Evolutionary conservation across 2,888 invertebrate genomes (phyloP).

Genomic region (Dolomedes plantarius): DNA sequence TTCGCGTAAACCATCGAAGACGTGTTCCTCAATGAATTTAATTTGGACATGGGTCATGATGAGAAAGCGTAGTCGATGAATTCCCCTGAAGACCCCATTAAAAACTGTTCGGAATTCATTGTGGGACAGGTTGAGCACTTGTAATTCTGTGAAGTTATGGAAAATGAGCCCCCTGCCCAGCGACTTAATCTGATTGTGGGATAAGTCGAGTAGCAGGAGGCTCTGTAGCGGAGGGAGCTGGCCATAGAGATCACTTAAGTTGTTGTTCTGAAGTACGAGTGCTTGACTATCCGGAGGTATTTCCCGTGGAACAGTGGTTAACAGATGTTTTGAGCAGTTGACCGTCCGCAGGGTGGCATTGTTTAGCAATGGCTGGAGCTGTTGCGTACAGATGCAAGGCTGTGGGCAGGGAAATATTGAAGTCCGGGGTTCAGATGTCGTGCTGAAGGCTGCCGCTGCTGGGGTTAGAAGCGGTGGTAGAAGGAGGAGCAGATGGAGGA

Average conservation of each 20-base stretch:
- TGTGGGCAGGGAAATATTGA: slow-evolving; percentile 14
- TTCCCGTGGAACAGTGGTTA: slow-evolving; percentile 75
- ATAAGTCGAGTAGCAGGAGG: slow-evolving; percentile 77
- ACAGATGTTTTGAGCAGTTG: slow-evolving; percentile 76
- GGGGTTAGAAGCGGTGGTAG: slow-evolving; percentile 38
- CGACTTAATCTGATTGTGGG: slow-evolving; percentile 76
- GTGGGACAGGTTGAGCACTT: slow-evolving; percentile 76
- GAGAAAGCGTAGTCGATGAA: slow-evolving; percentile 75
- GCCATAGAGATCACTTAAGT: slow-evolving; percentile 75
- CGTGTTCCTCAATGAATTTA: slow-evolving; percentile 76
- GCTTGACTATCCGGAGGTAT: slow-evolving; percentile 76
- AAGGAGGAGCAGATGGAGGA: slow-evolving; percentile 35
- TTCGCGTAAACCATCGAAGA: slow-evolving; percentile 76
- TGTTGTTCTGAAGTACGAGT: slow-evolving; percentile 75
- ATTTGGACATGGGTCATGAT: slow-evolving; percentile 76
- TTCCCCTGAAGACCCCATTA: slow-evolving; percentile 77
- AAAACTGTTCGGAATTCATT: slow-evolving; percentile 76
- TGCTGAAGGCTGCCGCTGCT: not conserved
- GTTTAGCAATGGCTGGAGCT: slow-evolving; percentile 31
- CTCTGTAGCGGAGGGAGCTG: slow-evolving; percentile 75
- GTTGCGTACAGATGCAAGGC: slow-evolving; percentile 26
- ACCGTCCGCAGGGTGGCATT: slow-evolving; percentile 74
- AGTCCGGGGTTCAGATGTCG: not conserved
- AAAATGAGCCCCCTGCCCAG: slow-evolving; percentile 76
- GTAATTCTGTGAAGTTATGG: slow-evolving; percentile 75